Conservation (phyloP, 1,140 invertebrate genomes). For the Pomacea maculata region DNA sequence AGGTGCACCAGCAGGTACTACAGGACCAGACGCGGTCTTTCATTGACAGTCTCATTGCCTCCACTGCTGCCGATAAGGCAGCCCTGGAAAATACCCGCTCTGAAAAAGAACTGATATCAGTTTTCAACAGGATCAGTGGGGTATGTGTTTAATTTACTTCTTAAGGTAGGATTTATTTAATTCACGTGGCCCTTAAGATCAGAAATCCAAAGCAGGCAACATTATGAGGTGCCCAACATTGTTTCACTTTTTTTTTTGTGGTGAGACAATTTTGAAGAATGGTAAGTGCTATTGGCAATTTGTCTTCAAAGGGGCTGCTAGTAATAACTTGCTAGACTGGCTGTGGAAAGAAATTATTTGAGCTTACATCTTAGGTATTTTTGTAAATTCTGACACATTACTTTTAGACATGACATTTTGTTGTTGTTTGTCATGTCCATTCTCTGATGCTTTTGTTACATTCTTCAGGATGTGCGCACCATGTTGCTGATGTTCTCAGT, state of each 20-base stretch:
- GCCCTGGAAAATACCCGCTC: slow-evolving; percentile 53
- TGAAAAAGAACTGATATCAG: slow-evolving; percentile 55
- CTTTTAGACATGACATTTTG: too few relatives aligned
- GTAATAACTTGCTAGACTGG: background rate
- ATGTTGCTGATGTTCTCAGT: slow-evolving; percentile 63
- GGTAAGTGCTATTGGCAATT: too few relatives aligned
- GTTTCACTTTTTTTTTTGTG: background rate
- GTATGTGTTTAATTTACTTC: slow-evolving; percentile 43
- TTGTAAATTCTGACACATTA: too few relatives aligned
- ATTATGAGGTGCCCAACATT: background rate
- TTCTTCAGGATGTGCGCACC: slow-evolving; percentile 63
- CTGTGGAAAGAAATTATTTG: background rate
- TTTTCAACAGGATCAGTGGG: slow-evolving; percentile 62
- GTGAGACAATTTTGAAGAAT: too few relatives aligned
- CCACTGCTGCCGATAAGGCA: slow-evolving; percentile 53
- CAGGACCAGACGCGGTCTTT: slow-evolving; percentile 63
- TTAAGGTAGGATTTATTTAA: background rate
- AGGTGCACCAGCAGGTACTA: slow-evolving; percentile 64
- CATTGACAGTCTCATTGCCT: slow-evolving; percentile 58
- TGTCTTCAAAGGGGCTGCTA: too few relatives aligned
- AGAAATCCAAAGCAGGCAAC: too few relatives aligned
- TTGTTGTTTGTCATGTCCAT: background rate
- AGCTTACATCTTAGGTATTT: too few relatives aligned
- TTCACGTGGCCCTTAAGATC: too few relatives aligned
- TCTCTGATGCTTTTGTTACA: background rate